Evolutionary conservation across 2,888 invertebrate species (phyloP).

Genomic region (Patella caerulea): DNA sequence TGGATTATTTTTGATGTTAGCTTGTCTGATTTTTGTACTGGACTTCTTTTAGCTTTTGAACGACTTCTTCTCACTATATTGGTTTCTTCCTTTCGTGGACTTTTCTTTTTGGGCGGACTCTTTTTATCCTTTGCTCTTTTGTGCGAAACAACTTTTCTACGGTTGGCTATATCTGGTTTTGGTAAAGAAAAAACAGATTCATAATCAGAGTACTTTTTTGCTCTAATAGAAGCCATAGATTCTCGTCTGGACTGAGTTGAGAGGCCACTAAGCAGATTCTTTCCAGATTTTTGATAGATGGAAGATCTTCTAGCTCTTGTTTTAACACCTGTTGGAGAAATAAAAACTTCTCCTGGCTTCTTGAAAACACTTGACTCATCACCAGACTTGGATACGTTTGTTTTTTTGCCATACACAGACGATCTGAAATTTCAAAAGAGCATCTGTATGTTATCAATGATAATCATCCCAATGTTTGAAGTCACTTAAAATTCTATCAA

Average conservation of each 20-base stretch:
- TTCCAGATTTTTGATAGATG: constrained; percentile 43
- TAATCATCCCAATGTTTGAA: too few species aligned
- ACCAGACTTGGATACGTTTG: background rate
- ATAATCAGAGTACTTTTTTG: background rate
- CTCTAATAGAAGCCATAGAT: constrained; percentile 11
- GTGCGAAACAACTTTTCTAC: background rate
- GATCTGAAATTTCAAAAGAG: background rate
- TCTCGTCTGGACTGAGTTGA: constrained; percentile 11
- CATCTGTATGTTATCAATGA: too few species aligned
- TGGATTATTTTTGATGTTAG: too few species aligned
- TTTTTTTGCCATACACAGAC: constrained; percentile 18
- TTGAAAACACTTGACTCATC: constrained; percentile 14
- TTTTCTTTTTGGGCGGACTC: background rate
- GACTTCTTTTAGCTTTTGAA: background rate
- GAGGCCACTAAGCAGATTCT: constrained; percentile 16
- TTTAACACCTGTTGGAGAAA: constrained; percentile 44
- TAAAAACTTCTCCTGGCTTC: constrained; percentile 17
- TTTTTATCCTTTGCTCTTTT: background rate
- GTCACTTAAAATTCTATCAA: too few species aligned
- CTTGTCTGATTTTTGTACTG: background rate
- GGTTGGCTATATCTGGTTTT: background rate
- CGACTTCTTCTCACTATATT: too few species aligned
- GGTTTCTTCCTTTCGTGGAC: too few species aligned
- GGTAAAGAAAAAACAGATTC: background rate
- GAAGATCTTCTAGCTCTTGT: constrained; percentile 47